Evolutionary conservation across 2,113 vertebrate species (phyloP), one percentile per base, ranked within the genome.

Genomic region (Cromileptes altivelis): DNA sequence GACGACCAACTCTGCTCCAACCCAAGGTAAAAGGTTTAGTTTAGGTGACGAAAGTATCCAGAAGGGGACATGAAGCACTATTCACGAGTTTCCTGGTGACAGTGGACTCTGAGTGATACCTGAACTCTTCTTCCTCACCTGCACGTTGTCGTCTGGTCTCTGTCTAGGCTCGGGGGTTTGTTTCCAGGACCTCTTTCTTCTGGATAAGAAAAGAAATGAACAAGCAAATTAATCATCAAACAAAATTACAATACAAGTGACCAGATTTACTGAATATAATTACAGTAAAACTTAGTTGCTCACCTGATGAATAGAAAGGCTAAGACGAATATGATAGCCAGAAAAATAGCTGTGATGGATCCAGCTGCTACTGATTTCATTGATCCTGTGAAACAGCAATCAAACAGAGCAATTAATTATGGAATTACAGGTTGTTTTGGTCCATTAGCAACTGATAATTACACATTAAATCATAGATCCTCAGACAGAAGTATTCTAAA

Each of bases 41-140:
- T 30, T 30, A 30, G 27, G 27, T 30, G 27, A 30, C 3, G 27
- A 30, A 30, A 30, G 27, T 30, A 30, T 30, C 27, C 27, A 30
- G 27, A 30, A 30, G 27, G 27, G 27, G 27, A 30, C 27, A 30
- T 7, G 11, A 55, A 40, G 50, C 19, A 15, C 19, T 0, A 14
- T 33, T 47, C 12, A 65, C 15, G 11, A 30, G 45, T 23, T 42
- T 50, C 23, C 25, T n/a, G 23, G 18, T 37, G 49, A n/a, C 0
- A 12, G 8, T 56, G 49, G 10, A 37, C 67, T 30, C 27, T 30
- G 27, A 30, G 27, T 30, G 27, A 30, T 3, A 70, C 49, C 8
- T 40, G 55, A 57, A 6, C 10, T 70, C 10, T 33, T 70, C 58
- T 52, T 67, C 21, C 71, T 83, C 57, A 87, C 85, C 76, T 84